phyloP scores from a whole-genome alignment of 2,113 vertebrate species.

The Callaeas wilsoni region DNA sequence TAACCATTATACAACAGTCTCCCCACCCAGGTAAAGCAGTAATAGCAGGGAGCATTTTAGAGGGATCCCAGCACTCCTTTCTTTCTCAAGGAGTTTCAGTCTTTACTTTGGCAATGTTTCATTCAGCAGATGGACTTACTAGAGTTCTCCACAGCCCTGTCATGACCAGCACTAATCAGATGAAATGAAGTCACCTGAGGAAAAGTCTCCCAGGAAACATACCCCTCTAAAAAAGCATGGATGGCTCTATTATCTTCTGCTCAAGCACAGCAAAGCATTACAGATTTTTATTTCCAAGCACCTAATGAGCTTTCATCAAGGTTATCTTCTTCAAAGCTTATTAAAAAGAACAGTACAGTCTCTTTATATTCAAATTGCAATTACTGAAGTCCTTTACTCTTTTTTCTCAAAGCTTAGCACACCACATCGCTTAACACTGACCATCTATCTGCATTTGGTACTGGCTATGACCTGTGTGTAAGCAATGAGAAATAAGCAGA shows the following conservation, averaged over 20 bases:
- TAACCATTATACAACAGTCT: background rate
- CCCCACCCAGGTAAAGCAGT: accelerated
- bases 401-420: background rate
- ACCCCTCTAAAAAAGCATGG: background rate
- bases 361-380: background rate
- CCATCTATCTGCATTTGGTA: background rate
- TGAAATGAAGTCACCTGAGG: background rate
- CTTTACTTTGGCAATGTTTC: background rate
- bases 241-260: background rate
- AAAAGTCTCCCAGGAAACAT: background rate
- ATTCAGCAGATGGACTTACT: background rate
- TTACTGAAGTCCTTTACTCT: background rate
- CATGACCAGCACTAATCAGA: background rate
- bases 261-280: background rate
- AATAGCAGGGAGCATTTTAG: background rate
- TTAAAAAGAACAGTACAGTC: accelerated
- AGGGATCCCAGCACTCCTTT: background rate
- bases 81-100: background rate
- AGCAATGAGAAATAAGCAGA: background rate
- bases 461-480: background rate
- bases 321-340: background rate
- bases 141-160: background rate
- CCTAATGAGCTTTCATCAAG: background rate
- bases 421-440: accelerated
- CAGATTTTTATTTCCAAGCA: background rate